A percentile compares a stretch with the other conserved stretches of the same genome.
phyloP scores from a whole-genome alignment of 2,113 vertebrate genomes.

The Embiotoca jacksoni region DNA sequence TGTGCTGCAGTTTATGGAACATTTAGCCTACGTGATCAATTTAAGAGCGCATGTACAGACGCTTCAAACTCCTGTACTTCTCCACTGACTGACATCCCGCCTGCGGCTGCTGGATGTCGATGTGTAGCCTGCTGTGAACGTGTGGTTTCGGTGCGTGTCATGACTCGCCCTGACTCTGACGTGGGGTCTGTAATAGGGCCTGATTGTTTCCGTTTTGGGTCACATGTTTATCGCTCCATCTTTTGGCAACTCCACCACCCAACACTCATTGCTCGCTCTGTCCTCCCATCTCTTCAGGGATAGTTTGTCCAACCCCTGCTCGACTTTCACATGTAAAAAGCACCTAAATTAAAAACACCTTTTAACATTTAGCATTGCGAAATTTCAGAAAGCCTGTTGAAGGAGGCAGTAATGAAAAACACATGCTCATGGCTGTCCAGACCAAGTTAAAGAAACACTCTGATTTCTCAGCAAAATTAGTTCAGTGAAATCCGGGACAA shows the following conservation, averaged over 20 bases:
- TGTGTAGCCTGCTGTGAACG: conserved; percentile 51
- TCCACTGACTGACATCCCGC: conserved; percentile 16
- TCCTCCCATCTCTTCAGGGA: neutral
- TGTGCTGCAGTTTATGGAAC: neutral
- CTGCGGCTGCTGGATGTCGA: conserved; percentile 1
- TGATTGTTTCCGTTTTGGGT: conserved; percentile 77
- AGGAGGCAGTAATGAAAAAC: conserved; percentile 45
- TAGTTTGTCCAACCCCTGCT: neutral
- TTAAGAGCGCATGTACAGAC: conserved; percentile 19
- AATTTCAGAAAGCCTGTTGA: conserved; percentile 9
- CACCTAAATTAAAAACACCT: neutral
- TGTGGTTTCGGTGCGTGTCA: conserved; percentile 57
- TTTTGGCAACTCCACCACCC: conserved; percentile 70
- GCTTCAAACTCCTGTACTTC: conserved; percentile 4
- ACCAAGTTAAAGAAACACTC: neutral
- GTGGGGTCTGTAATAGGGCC: conserved; percentile 74
- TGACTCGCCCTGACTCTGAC: conserved; percentile 73
- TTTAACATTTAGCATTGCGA: conserved; percentile 20
- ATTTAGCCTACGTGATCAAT: conserved; percentile 32
- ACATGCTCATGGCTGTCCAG: conserved; percentile 30
- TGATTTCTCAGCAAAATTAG: conserved; percentile 7
- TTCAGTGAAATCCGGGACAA: neutral
- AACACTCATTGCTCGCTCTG: conserved; percentile 20
- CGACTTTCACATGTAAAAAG: neutral
- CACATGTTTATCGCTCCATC: conserved; percentile 76